Base-by-base conservation (phyloP, 2,888 invertebrate species). In the Lumbricus terrestris region DNA sequence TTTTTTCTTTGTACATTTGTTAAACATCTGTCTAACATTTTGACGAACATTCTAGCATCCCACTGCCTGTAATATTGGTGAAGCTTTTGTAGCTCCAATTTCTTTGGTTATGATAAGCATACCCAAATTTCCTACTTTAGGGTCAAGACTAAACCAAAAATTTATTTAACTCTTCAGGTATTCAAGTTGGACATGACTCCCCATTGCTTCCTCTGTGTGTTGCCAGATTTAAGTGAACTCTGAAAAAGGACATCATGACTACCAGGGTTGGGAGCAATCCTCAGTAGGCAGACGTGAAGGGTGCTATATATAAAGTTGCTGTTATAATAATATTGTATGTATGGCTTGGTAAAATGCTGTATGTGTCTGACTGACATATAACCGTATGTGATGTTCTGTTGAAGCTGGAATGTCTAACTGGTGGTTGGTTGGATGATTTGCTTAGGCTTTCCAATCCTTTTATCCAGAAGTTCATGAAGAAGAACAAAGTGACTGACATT, bases 361-460 rank as follows among this genome's bases (percentile, higher is more conserved):
- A 23, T 20, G 20, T 40, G 15, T 47, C 11, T 18, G 0, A 69
- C 5, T 69, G 69, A 69, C 69, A 69, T 15, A 42, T 16, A 42
- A n/a, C n/a, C n/a, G n/a, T n/a, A n/a, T n/a, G n/a, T n/a, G 42
- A n/a, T n/a, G n/a, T 69, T 69, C 82, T 35, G 6, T 82, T 35
- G 35, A 38, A 6, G 6, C n/a, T 47, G 8, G n/a, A 69, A 35
- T 69, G 29, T n/a, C 29, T 69, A 29, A 69, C n/a, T 69, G 69
- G 8, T 69, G 69, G 8, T 69, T 69, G 29, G 47, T 47, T 47
- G 47, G 47, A 29, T 69, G 69, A 69, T 69, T 69, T 69, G 29
- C 8, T 35, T 92, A 96, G 96, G 96, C 93, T 95, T 91, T 96
- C 96, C 91, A 97, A 97, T 94, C 96, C 96, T 5, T 95, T 96